phyloP scores from a whole-genome alignment of 1,140 invertebrate species.

The Micrasema longulum region DNA sequence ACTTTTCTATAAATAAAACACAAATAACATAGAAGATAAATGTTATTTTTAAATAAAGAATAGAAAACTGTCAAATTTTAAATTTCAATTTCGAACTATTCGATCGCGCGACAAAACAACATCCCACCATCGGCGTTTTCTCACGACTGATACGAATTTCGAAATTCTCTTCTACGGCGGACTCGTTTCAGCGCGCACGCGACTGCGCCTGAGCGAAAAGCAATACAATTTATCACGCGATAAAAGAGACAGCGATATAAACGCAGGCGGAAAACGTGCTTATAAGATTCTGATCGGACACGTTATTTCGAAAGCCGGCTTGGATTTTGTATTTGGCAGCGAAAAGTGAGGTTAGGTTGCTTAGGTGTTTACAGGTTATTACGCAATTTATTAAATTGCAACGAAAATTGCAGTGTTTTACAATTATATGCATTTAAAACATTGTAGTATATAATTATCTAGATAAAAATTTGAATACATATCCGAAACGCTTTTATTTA shows the following conservation, averaged over 20 bases:
- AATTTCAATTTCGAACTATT: constrained; percentile 36
- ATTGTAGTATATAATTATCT: too few relatives aligned
- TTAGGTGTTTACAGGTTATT: constrained; percentile 31
- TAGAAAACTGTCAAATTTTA: constrained; percentile 29
- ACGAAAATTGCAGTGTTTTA: too few relatives aligned
- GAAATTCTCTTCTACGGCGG: not conserved
- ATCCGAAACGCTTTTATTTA: too few relatives aligned
- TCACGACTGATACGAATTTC: constrained; percentile 44
- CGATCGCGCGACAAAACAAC: constrained; percentile 35
- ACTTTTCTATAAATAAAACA: not conserved
- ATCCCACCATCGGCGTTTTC: not conserved
- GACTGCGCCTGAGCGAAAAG: constrained; percentile 42
- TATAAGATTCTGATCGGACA: constrained; percentile 25
- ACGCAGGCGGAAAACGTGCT: constrained; percentile 23
- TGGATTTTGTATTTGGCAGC: constrained; percentile 34
- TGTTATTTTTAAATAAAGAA: constrained; percentile 21
- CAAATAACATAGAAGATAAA: not conserved
- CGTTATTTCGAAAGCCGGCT: constrained; percentile 45
- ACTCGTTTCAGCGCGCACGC: constrained; percentile 40
- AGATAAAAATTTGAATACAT: too few relatives aligned
- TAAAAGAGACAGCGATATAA: constrained; percentile 16
- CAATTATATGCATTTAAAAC: too few relatives aligned
- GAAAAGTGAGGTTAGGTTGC: constrained; percentile 41
- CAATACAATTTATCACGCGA: not conserved
- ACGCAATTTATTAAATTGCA: too few relatives aligned